phyloP scores from a whole-genome alignment of 2,797 vertebrate genomes.

The Peromyscus melanophrys region DNA sequence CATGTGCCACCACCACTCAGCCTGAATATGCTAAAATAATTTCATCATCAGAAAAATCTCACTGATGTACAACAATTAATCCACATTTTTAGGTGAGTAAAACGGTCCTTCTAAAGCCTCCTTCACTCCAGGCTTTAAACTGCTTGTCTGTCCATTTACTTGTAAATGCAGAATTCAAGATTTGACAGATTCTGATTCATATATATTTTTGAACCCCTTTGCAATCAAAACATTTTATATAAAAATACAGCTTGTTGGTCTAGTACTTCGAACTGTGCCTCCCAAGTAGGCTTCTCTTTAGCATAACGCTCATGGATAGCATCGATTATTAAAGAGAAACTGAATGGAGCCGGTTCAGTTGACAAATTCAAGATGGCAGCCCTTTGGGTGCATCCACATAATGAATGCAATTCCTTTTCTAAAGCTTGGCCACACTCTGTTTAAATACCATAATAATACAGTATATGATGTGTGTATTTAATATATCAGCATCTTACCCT shows the following conservation, averaged over 20 bases:
- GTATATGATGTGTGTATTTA: constrained; percentile 72
- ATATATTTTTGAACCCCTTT: background rate
- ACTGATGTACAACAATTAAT: background rate
- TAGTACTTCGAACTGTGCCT: background rate
- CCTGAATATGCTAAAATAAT: background rate
- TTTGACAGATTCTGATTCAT: background rate
- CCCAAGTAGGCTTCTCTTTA: background rate
- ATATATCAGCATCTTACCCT: constrained; percentile 64
- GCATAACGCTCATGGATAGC: background rate
- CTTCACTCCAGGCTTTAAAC: background rate
- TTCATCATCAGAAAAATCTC: background rate
- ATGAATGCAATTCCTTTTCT: background rate
- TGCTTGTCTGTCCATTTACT: background rate
- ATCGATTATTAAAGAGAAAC: background rate
- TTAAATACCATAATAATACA: constrained; percentile 66
- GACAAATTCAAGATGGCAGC: constrained; percentile 22
- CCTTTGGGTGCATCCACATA: background rate
- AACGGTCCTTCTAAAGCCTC: background rate
- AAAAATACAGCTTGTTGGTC: background rate
- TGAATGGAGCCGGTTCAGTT: background rate
- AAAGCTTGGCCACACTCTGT: constrained; percentile 28
- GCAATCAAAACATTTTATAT: background rate
- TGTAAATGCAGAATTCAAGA: background rate
- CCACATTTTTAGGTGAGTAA: background rate
- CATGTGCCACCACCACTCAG: too few species aligned